These are phyloP conservation scores for Pangasius macronema DNA, from an alignment of 2,797 vertebrate species.

Conservation along the genomic window DNA sequence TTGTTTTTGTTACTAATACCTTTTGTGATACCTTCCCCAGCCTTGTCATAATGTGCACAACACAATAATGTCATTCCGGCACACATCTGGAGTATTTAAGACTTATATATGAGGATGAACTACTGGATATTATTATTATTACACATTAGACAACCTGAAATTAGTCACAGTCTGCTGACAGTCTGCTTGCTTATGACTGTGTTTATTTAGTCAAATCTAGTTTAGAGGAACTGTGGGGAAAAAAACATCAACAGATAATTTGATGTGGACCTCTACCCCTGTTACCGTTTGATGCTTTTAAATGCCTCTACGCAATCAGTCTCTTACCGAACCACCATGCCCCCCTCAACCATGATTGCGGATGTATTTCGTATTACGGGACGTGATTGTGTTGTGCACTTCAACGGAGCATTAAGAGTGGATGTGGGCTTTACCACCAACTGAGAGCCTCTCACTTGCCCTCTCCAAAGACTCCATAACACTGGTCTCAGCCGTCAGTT, in stretches of 20 bases:
- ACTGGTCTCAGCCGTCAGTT: constrained; percentile 53
- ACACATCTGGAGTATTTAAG: neutral
- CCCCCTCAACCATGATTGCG: constrained; percentile 43
- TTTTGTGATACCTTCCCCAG: constrained; percentile 8
- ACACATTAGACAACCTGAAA: neutral
- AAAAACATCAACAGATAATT: neutral
- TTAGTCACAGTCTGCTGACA: neutral
- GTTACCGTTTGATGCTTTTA: neutral
- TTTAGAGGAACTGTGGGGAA: neutral
- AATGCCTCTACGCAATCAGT: constrained; percentile 18
- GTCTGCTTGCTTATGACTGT: neutral
- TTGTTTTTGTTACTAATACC: constrained; percentile 6
- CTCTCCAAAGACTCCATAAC: constrained; percentile 31
- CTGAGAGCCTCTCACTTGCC: constrained; percentile 42
- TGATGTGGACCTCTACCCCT: neutral
- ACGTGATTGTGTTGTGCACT: constrained; percentile 43
- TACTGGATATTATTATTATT: neutral
- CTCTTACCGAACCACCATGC: constrained; percentile 30
- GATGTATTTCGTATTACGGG: constrained; percentile 30
- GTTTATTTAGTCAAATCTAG: neutral
- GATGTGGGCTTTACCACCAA: constrained; percentile 52
- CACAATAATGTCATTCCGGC: neutral
- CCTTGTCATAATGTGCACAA: constrained; percentile 19
- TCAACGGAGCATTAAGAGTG: constrained; percentile 44
- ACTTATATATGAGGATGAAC: neutral